A percentile compares a stretch with the other conserved stretches of the same genome.
These are phyloP conservation scores for Sitophilus oryzae DNA, from an alignment of 1,140 invertebrate species.

Conservation along the genomic window DNA sequence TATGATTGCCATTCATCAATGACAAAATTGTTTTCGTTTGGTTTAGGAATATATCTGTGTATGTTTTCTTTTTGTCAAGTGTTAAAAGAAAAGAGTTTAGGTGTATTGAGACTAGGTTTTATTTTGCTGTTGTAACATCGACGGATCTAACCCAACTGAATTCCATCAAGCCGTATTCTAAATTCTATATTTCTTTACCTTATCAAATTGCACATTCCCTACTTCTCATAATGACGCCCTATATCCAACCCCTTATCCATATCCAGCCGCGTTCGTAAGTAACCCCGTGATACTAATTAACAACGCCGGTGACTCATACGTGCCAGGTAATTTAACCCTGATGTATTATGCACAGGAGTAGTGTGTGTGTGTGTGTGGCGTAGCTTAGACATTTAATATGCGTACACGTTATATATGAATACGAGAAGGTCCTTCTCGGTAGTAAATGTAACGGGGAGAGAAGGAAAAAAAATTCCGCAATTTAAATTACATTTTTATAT, in stretches of 20 bases:
- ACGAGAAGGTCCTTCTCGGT: conserved; percentile 5
- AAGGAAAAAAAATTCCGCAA: not conserved
- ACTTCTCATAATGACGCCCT: not conserved
- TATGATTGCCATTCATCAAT: too few species aligned
- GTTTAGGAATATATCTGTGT: too few species aligned
- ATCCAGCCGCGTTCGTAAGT: not conserved
- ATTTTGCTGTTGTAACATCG: not conserved
- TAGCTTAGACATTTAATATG: conserved; percentile 1
- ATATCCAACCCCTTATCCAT: not conserved
- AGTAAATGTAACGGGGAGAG: conserved; percentile 2
- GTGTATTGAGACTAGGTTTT: not conserved
- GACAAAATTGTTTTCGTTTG: too few species aligned
- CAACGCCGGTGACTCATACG: not conserved
- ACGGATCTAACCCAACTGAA: too few species aligned
- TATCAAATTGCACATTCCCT: too few species aligned
- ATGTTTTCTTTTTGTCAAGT: too few species aligned
- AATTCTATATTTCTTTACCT: too few species aligned
- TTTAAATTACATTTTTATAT: not conserved
- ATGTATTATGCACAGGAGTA: not conserved
- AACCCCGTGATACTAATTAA: not conserved
- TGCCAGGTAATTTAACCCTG: not conserved
- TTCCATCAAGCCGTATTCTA: too few species aligned
- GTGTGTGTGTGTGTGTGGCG: too few species aligned
- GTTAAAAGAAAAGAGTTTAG: not conserved
- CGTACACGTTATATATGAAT: conserved; percentile 6